Base-by-base conservation (phyloP, 2,113 vertebrate species). In the Lontra canadensis region DNA sequence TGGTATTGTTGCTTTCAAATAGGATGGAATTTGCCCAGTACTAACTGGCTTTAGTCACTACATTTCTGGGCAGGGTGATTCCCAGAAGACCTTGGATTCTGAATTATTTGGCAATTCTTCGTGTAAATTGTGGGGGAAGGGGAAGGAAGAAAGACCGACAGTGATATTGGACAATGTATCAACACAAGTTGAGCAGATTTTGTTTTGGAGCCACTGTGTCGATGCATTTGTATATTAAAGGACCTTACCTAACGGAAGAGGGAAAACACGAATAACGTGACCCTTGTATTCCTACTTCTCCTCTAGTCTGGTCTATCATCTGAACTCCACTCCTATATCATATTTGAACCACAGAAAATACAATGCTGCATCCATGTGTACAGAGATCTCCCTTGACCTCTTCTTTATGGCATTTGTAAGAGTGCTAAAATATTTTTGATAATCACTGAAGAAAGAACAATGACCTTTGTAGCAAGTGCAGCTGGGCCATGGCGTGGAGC, bases 401-500 rank as follows among this genome's bases (percentile, higher is more conserved):
- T 17, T n/a, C 39, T 92, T 63, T 44, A 67, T 20, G 95, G 31
- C 90, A 39, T 61, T 89, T n/a, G 59, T 74, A 79, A 52, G 1
- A 4, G 20, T 55, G 69, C 80, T 90, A 73, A 95, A 80, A 69
- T 90, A 57, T 7, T 91, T 88, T 93, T 73, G 13, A 39, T 86
- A 95, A 78, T 47, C 25, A 71, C 49, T 1, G 2, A 78, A 93
- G 65, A 91, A 92, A 89, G 83, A 92, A 65, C 42, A 94, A 29
- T 36, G 81, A 88, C 44, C 78, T 88, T 93, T 78, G 61, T 49
- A 44, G 87, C 55, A 57, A 94, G 65, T 61, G 74, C 83, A 94
- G 44, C 83, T 97, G 79, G 5, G 55, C 61, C 59, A 14, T 29
- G 81, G 67, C 69, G 55, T 36, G 74, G 44, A 88, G 42, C 65